A percentile compares a stretch with the other conserved stretches of the same genome.
Evolutionary conservation across 1,140 invertebrate genomes (phyloP).

Genomic region (Lordiphosa collinella): DNA sequence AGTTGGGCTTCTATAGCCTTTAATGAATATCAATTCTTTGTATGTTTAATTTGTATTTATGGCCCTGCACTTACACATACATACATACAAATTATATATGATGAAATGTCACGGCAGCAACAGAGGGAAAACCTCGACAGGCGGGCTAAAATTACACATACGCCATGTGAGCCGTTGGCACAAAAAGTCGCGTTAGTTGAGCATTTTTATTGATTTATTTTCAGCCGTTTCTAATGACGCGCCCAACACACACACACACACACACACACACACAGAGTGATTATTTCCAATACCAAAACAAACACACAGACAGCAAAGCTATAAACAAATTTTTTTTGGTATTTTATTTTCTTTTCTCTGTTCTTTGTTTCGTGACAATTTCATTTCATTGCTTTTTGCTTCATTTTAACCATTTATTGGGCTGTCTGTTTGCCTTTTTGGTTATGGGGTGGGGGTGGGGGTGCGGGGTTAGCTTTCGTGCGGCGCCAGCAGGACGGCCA

Average conservation of each 20-base stretch:
- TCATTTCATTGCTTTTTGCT: constrained; percentile 74
- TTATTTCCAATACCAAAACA: constrained; percentile 7
- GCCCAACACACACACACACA: constrained; percentile 39
- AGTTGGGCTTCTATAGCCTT: too few species aligned
- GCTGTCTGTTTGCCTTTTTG: constrained; percentile 57
- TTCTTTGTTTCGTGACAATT: constrained; percentile 67
- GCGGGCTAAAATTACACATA: constrained; percentile 47
- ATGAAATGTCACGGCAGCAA: constrained; percentile 25
- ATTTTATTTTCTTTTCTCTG: constrained; percentile 9
- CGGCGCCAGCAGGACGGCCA: constrained; percentile 62
- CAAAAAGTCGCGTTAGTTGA: constrained; percentile 46
- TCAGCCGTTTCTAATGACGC: constrained; percentile 67
- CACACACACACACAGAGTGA: constrained; percentile 12
- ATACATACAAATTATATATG: constrained; percentile 1
- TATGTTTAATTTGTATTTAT: too few species aligned
- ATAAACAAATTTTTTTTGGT: constrained; percentile 64
- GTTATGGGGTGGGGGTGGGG: not conserved
- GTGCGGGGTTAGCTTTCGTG: constrained; percentile 37
- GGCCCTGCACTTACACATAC: not conserved
- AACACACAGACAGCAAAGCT: constrained; percentile 32
- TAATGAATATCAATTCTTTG: too few species aligned
- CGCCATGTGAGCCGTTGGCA: constrained; percentile 32
- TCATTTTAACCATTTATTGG: constrained; percentile 73
- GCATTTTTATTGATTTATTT: constrained; percentile 73
- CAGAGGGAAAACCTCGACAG: constrained; percentile 6